These are phyloP conservation scores for Diorhabda carinulata DNA, from an alignment of 1,140 invertebrate species.

Conservation along the genomic window DNA sequence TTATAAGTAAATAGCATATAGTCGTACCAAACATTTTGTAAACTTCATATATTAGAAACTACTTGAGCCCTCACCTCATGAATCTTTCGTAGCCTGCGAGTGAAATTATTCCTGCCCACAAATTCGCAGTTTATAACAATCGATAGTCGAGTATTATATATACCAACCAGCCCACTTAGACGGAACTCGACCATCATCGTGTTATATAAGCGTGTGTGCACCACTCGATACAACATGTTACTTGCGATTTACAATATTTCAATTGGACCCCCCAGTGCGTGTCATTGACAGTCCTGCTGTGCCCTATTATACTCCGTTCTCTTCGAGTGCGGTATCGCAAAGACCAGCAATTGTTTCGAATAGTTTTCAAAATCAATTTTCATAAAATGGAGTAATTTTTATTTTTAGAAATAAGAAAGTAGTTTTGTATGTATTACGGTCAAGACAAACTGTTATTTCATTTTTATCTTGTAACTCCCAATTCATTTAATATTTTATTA, in stretches of 20 bases:
- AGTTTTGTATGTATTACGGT: too few relatives aligned
- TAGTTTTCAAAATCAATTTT: not conserved
- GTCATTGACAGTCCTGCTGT: not conserved
- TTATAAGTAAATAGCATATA: too few relatives aligned
- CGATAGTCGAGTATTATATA: not conserved
- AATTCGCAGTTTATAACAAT: not conserved
- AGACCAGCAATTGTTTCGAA: not conserved
- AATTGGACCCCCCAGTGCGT: not conserved
- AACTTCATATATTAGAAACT: too few relatives aligned
- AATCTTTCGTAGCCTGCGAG: not conserved
- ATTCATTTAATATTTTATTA: too few relatives aligned
- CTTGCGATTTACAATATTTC: conserved; percentile 2
- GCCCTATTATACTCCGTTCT: not conserved
- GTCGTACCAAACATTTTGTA: too few relatives aligned
- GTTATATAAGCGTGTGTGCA: not conserved
- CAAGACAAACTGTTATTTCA: too few relatives aligned
- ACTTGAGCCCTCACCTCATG: not conserved
- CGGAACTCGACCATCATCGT: not conserved
- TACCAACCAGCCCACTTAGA: not conserved
- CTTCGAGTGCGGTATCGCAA: not conserved
- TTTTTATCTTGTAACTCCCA: too few relatives aligned
- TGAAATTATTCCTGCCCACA: not conserved
- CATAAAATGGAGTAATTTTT: too few relatives aligned
- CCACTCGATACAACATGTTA: not conserved
- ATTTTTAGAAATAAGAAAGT: too few relatives aligned